Conservation (phyloP, 2,888 invertebrate genomes). For the Camponotus fellah region DNA sequence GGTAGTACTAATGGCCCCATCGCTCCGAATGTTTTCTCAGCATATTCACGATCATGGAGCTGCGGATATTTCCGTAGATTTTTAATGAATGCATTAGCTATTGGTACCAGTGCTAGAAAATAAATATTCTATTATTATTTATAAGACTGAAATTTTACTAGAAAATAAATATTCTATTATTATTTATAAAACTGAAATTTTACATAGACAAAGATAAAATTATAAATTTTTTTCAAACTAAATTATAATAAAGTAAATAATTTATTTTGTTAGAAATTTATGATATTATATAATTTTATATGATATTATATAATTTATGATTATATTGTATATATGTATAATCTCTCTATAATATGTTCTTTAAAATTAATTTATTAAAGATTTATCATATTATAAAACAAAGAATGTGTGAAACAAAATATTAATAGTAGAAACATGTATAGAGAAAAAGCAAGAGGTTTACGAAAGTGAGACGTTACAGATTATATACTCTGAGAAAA, state of each 20-base stretch:
- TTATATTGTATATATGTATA: background rate
- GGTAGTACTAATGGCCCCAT: constrained; percentile 89
- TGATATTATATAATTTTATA: no score
- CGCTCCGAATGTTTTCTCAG: constrained; percentile 87
- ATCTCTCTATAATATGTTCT: background rate
- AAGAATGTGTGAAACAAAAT: background rate
- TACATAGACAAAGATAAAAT: background rate
- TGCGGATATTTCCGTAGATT: constrained; percentile 92
- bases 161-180: constrained; percentile 11
- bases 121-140: background rate
- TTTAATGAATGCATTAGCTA: constrained; percentile 90
- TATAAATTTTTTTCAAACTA: background rate
- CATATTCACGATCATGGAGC: constrained; percentile 93
- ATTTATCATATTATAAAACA: background rate
- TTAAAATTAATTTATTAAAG: background rate
- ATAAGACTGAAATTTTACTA: constrained; percentile 87
- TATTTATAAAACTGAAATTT: background rate
- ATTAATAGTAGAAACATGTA: background rate
- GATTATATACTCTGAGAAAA: background rate
- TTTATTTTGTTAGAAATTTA: no score
- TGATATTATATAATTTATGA: no score
- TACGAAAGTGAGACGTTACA: background rate
- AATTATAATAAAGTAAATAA: background rate
- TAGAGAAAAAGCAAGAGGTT: background rate
- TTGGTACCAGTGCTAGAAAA: constrained; percentile 91